phyloP scores from a whole-genome alignment of 2,113 vertebrate species.

The Zosterops borbonicus region DNA sequence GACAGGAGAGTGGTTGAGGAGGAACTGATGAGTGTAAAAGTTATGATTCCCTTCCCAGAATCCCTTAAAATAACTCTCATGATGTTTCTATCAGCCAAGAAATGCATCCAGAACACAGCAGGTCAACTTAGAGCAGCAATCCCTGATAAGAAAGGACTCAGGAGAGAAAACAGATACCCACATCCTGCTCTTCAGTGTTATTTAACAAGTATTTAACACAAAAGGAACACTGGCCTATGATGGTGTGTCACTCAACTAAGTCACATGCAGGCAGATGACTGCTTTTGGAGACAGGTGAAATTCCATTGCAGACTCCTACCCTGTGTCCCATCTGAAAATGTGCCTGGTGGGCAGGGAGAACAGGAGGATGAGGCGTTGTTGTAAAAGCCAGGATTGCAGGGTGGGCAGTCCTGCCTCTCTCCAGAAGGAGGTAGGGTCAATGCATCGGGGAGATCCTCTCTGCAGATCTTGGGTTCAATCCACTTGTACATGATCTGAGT shows the following conservation, averaged over 20 bases:
- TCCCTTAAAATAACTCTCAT: neutral
- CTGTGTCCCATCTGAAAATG: constrained; percentile 87
- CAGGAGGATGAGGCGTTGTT: constrained; percentile 90
- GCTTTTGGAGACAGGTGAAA: neutral
- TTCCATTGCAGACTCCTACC: constrained; percentile 69
- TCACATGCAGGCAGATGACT: neutral
- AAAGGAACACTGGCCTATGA: neutral
- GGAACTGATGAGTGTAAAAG: neutral
- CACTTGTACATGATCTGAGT: constrained; percentile 93
- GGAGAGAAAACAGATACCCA: neutral
- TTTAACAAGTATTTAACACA: neutral
- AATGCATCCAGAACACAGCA: neutral
- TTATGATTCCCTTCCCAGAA: neutral
- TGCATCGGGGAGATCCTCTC: constrained; percentile 80
- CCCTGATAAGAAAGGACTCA: neutral
- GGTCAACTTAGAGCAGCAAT: neutral
- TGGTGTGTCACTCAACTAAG: neutral
- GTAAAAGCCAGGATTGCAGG: constrained; percentile 96
- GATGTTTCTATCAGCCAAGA: neutral
- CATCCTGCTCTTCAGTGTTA: neutral
- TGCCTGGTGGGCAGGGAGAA: constrained; percentile 86
- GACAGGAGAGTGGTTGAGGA: neutral
- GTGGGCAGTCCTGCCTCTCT: constrained; percentile 89
- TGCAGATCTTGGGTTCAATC: constrained; percentile 94
- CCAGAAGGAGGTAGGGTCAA: constrained; percentile 86